Evolutionary conservation across 2,113 vertebrate genomes (phyloP), one percentile per base, ranked within the genome.

Genomic region (Clarias batrachus): DNA sequence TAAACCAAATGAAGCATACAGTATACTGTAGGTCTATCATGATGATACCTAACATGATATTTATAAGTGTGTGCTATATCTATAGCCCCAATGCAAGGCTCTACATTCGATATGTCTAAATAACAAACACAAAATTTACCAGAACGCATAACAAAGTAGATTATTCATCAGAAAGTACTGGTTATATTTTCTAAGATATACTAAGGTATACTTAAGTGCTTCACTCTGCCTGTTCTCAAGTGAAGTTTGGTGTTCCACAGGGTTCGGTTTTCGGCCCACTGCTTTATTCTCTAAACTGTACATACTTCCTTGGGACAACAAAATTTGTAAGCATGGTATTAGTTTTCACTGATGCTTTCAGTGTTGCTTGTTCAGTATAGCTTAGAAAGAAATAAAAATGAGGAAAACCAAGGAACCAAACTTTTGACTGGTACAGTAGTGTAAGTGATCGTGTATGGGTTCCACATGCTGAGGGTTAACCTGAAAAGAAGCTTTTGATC

Each of bases 401-500:
- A 41, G 41, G 41, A 41, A 6, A 41, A 4, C 41, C 41, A 7
- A 6, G 41, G 41, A 41, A 41, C 41, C 41, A 41, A 41, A 41
- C 41, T 41, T 41, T 41, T 0, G 41, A 41, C 41, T 41, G 41
- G 41, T n/a, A n/a, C n/a, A n/a, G n/a, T 41, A 41, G n/a, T 27
- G 21, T 54, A 7, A 78, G n/a, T n/a, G 41, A 23, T 12, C 8
- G 60, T 33, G 41, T 65, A 17, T 12, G 27, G 56, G 85, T 79
- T 87, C 78, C 63, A 82, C 12, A 30, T 62, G 63, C 66, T 76
- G 62, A 88, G 77, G 33, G 52, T 60, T 23, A 37, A 85, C 76
- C 79, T 30, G 65, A 85, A 81, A 68, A 77, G 62, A 54, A 21
- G 37, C 37, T 54, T 54, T 80, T 84, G 84, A 86, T 90, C 62